Evolutionary conservation across 1,140 invertebrate genomes (phyloP).

Genomic region (Leguminivora glycinivorella): DNA sequence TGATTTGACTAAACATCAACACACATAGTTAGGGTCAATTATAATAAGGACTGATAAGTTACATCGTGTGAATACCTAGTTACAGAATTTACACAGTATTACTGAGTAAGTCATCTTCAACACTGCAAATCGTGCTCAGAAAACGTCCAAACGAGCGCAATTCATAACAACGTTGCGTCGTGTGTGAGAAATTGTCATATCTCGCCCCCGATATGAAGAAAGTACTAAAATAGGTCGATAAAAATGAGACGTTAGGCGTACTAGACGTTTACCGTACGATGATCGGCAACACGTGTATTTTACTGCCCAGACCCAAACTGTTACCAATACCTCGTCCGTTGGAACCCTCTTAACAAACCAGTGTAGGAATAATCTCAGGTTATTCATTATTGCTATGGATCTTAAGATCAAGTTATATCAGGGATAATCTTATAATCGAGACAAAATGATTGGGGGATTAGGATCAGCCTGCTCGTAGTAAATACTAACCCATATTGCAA

Average conservation of each 20-base stretch:
- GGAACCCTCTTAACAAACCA: neutral
- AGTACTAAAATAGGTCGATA: slow-evolving; percentile 29
- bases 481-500: neutral
- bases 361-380: neutral
- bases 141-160: neutral
- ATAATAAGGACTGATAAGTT: no score
- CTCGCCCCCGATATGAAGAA: neutral
- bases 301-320: slow-evolving; percentile 39
- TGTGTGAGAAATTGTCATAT: slow-evolving; percentile 9
- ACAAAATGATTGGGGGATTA: neutral
- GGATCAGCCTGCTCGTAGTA: neutral
- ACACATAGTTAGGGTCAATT: no score
- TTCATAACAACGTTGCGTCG: neutral
- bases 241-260: slow-evolving; percentile 3
- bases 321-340: slow-evolving; percentile 22
- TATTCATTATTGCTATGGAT: neutral
- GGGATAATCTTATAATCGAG: neutral
- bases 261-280: slow-evolving; percentile 11
- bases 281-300: slow-evolving; percentile 49
- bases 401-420: neutral
- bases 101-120: no score
- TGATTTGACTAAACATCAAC: no score
- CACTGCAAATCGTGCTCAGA: neutral
- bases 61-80: no score
- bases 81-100: no score